phyloP scores from a whole-genome alignment of 2,113 vertebrate genomes.

The Mobula birostris region DNA sequence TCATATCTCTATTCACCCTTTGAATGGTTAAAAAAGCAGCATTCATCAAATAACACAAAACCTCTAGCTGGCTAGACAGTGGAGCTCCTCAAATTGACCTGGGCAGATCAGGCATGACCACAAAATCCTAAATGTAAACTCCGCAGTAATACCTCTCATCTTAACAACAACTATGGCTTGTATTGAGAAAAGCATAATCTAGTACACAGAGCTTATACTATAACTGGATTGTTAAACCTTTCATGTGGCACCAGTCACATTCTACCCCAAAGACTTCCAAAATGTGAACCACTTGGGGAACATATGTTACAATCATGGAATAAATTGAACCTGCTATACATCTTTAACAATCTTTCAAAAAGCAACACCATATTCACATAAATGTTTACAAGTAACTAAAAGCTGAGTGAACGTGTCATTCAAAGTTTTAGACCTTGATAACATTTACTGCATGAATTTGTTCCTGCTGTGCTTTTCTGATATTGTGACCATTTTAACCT shows the following conservation, averaged over 20 bases:
- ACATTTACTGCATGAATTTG: background rate
- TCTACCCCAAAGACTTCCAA: background rate
- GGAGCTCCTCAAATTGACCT: background rate
- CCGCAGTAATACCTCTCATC: background rate
- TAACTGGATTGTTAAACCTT: background rate
- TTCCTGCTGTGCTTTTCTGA: background rate
- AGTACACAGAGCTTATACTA: too few relatives aligned
- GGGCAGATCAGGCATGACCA: background rate
- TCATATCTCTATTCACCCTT: background rate
- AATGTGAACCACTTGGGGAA: background rate
- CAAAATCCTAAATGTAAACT: background rate
- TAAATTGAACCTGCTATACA: background rate
- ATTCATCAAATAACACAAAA: background rate
- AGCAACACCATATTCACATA: background rate
- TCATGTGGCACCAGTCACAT: background rate
- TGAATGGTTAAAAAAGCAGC: background rate
- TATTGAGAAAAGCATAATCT: too few relatives aligned
- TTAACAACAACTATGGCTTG: too few relatives aligned
- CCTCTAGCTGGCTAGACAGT: background rate
- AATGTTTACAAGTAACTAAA: conserved; percentile 21
- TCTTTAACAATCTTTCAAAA: background rate
- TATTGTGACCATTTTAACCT: background rate
- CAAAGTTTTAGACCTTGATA: background rate
- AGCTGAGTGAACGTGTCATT: background rate
- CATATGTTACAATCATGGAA: background rate